Evolutionary conservation across 2,113 vertebrate species (phyloP).

Genomic region (Lota lota): DNA sequence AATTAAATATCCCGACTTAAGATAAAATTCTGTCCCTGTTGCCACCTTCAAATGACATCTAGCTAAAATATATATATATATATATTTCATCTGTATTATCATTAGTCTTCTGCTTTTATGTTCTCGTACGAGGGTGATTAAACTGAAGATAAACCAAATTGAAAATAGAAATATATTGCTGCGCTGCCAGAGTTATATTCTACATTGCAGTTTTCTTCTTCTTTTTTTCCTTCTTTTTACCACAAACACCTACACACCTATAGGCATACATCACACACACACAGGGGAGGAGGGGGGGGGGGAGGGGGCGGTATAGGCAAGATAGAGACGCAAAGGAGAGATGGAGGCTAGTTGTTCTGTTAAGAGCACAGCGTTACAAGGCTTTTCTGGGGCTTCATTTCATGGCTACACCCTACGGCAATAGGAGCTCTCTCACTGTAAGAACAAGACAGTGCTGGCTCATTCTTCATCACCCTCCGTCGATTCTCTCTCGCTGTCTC

Average conservation of each 20-base stretch:
- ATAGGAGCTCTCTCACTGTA: slow-evolving; percentile 8
- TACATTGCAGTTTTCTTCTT: background rate
- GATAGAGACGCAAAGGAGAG: no score
- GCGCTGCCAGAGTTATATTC: background rate
- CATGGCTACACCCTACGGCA: slow-evolving; percentile 37
- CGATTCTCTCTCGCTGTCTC: background rate
- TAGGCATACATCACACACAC: slow-evolving; percentile 27
- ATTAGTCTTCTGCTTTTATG: no score
- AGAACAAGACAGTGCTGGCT: slow-evolving; percentile 24
- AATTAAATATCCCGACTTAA: no score
- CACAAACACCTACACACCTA: slow-evolving; percentile 1
- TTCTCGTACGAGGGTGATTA: slow-evolving; percentile 26
- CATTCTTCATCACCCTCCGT: no score
- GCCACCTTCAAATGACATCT: no score
- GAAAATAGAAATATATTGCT: background rate
- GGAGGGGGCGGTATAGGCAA: no score
- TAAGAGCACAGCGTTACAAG: slow-evolving; percentile 43
- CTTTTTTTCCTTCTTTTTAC: background rate
- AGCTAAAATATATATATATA: no score
- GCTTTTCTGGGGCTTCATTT: slow-evolving; percentile 51
- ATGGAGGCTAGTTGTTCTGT: slow-evolving; percentile 4
- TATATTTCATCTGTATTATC: no score
- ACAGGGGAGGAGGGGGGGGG: background rate
- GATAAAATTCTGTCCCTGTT: no score
- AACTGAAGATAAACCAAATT: slow-evolving; percentile 18